Base-by-base conservation (phyloP, 2,888 invertebrate genomes). In the Ferrisia virgata region DNA sequence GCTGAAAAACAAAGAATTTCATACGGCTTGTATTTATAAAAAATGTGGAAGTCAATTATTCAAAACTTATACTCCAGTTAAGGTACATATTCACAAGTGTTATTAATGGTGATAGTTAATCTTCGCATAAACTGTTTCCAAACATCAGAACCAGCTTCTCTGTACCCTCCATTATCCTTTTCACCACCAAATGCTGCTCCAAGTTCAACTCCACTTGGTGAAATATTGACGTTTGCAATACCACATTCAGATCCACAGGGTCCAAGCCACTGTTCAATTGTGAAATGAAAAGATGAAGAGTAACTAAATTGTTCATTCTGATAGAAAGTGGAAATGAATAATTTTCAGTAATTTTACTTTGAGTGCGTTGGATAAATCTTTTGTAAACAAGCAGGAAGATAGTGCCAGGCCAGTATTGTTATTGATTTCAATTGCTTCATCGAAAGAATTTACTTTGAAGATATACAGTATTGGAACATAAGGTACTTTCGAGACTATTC, bases 51-150 rank as follows among this genome's bases (percentile, higher is more conserved):
- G n/a, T n/a, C n/a, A n/a, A n/a, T 91, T 89, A 95, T 89, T 96
- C 96, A 88, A 99, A 99, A 89, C 97, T 97, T 87, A 99, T 96
- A 87, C 98, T 99, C 90, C 99, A 99, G 15, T 99, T 98, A 80
- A 99, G 91, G 33, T 98, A 98, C 86, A 99, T 91, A 86, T 96
- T 93, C n/a, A 85, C 95, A 96, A 33, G 97, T 95, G 90, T 97
- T 95, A 91, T 99, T 99, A 87, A 99, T 94, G 72, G 99, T 99
- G 88, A 98, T 95, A 0, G 99, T 99, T 18, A 97, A 94, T 83
- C 99, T 92, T 84, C 97, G 92, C 95, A 98, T 98, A 90, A 99
- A 99, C 89, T 94, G 95, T 90, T 98, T 98, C 99, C 99, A 99
- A 3, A 98, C 92, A 91, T 99, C 99, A 58, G 97, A 97, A 85